These are phyloP conservation scores for Dasypus novemcinctus DNA, from an alignment of 2,113 vertebrate species.

Conservation along the genomic window DNA sequence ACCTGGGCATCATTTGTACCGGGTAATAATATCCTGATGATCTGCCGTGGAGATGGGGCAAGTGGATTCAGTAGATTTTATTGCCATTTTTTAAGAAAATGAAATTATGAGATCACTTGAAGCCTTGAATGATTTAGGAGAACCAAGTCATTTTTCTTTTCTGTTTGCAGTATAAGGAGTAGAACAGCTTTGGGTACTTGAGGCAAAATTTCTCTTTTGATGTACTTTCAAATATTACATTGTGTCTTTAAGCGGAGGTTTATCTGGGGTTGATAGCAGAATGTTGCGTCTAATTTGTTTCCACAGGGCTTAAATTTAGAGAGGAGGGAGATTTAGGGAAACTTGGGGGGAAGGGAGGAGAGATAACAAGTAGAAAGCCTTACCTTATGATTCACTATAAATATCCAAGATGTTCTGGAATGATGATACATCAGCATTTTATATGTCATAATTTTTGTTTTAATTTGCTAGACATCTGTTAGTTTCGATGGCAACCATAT, in stretches of 20 bases:
- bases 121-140: background rate
- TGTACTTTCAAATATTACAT: constrained; percentile 25
- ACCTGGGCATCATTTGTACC: background rate
- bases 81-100: background rate
- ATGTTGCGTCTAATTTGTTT: constrained; percentile 32
- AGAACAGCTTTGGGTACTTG: background rate
- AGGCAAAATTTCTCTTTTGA: constrained; percentile 32
- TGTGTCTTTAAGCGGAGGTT: constrained; percentile 16
- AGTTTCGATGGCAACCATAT: constrained; percentile 79
- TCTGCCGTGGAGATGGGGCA: background rate
- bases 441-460: constrained; percentile 81
- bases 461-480: constrained; percentile 83
- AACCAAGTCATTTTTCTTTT: constrained; percentile 5
- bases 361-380: constrained; percentile 60
- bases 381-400: constrained; percentile 74
- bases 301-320: background rate
- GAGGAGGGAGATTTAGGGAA: constrained; percentile 55
- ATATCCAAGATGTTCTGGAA: constrained; percentile 68
- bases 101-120: background rate
- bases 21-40: background rate
- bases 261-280: constrained; percentile 14
- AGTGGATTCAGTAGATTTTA: background rate
- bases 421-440: constrained; percentile 78
- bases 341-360: constrained; percentile 14
- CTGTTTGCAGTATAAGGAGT: background rate